Evolutionary conservation across 2,888 invertebrate genomes (phyloP).

Genomic region (Dichetophora obliterata): DNA sequence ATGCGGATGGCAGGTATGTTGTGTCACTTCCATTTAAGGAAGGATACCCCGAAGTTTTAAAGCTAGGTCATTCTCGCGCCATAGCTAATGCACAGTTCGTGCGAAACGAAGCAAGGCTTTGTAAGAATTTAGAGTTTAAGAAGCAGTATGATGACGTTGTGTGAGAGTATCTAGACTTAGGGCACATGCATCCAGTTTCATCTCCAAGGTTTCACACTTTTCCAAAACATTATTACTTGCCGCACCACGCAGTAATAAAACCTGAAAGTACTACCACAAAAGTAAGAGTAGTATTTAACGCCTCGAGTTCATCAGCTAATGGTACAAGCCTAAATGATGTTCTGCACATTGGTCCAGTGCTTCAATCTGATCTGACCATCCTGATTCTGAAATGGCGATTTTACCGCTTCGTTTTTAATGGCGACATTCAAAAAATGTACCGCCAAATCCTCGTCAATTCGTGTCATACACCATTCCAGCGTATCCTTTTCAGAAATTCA

Average conservation of each 20-base stretch:
- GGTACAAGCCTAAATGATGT: conserved; percentile 37
- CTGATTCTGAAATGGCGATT: conserved; percentile 7
- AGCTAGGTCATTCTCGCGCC: too few relatives aligned
- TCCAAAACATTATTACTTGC: conserved; percentile 19
- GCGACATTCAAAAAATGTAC: conserved; percentile 31
- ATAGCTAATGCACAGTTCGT: conserved; percentile 5
- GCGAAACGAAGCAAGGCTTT: neutral
- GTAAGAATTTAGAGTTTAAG: neutral
- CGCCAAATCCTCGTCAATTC: conserved; percentile 13
- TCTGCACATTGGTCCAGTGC: conserved; percentile 21
- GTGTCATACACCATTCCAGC: neutral
- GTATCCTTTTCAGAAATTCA: conserved; percentile 12
- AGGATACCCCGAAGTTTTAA: neutral
- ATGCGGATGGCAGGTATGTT: too few relatives aligned
- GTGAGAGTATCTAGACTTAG: conserved; percentile 2
- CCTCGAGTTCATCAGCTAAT: neutral
- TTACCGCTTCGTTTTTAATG: neutral
- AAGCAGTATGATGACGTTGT: conserved; percentile 16
- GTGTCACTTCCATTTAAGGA: too few relatives aligned
- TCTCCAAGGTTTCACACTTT: neutral
- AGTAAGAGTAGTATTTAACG: too few relatives aligned
- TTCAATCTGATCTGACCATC: conserved; percentile 16
- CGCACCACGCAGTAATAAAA: neutral
- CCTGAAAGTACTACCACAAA: too few relatives aligned
- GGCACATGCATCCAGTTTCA: neutral